A percentile compares a stretch with the other conserved stretches of the same genome.
Conservation (phyloP, 2,113 vertebrate species). For the Daphoenositta chrysoptera region DNA sequence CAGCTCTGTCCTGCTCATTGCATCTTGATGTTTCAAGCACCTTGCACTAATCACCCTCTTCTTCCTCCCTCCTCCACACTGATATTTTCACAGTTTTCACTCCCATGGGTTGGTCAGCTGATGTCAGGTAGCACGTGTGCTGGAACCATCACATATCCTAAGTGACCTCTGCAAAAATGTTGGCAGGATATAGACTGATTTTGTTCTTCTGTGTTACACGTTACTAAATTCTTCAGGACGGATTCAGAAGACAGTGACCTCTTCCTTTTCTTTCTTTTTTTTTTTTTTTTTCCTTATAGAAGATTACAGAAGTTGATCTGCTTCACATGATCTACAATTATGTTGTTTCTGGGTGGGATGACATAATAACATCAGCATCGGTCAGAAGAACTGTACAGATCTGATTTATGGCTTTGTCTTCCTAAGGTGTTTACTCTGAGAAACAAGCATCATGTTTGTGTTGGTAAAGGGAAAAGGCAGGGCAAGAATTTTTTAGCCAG, state of each 20-base stretch:
- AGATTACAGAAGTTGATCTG: conserved; percentile 31
- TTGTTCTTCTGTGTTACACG: neutral
- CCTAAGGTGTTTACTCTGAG: neutral
- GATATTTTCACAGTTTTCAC: conserved; percentile 8
- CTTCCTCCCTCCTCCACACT: neutral
- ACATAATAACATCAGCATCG: neutral
- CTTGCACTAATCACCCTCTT: conserved; percentile 8
- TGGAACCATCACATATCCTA: neutral
- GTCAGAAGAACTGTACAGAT: neutral
- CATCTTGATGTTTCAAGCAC: neutral
- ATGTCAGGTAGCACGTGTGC: neutral
- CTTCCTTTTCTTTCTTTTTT: neutral
- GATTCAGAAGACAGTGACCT: neutral
- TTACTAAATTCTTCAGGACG: neutral
- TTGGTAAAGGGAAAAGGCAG: neutral
- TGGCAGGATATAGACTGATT: neutral
- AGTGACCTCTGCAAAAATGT: neutral
- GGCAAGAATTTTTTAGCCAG: neutral
- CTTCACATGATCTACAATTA: conserved; percentile 46
- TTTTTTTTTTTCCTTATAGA: neutral
- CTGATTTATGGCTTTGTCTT: neutral
- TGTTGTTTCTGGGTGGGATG: conserved; percentile 9
- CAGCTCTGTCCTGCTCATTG: conserved; percentile 8
- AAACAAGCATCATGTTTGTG: neutral
- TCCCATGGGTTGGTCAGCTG: neutral